Conservation (phyloP, 2,888 invertebrate genomes). For the Brachyopa scutellaris region DNA sequence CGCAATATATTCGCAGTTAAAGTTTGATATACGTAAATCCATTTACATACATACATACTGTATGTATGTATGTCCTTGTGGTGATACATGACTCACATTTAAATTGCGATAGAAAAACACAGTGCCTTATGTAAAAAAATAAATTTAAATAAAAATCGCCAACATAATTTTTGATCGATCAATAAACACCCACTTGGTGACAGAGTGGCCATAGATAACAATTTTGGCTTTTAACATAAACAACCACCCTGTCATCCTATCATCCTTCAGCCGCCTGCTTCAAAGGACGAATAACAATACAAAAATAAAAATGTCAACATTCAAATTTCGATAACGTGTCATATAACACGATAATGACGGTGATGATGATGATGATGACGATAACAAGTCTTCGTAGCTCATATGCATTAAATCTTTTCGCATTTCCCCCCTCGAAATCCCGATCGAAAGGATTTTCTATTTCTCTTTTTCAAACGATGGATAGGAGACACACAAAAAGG, state of each 20-base stretch:
- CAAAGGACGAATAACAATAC: neutral
- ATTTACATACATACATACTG: too few species aligned
- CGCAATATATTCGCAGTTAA: neutral
- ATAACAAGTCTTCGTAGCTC: constrained; percentile 34
- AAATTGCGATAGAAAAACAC: neutral
- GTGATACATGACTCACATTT: too few species aligned
- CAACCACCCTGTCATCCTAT: neutral
- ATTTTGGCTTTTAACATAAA: constrained; percentile 6
- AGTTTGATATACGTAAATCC: constrained; percentile 4
- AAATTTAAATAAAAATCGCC: constrained; percentile 32
- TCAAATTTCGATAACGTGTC: constrained; percentile 62
- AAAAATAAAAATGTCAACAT: constrained; percentile 6
- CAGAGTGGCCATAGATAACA: constrained; percentile 4
- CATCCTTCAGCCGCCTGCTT: too few species aligned
- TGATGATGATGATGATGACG: constrained; percentile 12
- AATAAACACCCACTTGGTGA: constrained; percentile 10
- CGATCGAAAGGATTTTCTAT: constrained; percentile 32
- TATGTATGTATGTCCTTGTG: too few species aligned
- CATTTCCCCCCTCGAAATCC: constrained; percentile 9
- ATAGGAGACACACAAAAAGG: neutral
- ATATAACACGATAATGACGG: constrained; percentile 37
- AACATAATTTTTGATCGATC: constrained; percentile 22
- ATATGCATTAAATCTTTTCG: constrained; percentile 45
- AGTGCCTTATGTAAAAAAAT: too few species aligned
- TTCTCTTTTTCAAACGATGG: neutral